Evolutionary conservation across 2,888 invertebrate genomes (phyloP).

Genomic region (Hypsopygia costalis): DNA sequence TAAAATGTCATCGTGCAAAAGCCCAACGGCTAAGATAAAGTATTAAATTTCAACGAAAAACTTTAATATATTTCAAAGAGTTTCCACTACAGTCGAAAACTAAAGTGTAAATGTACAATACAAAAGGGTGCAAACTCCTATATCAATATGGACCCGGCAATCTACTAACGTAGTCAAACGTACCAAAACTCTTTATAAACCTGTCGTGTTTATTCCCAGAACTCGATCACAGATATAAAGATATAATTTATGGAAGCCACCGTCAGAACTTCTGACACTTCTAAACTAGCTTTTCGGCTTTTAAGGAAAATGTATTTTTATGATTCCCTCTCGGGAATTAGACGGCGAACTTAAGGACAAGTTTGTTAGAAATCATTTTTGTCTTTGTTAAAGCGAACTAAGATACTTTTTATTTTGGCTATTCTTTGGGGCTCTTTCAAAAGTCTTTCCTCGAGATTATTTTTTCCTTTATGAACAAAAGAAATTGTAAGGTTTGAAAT

Average conservation of each 20-base stretch:
- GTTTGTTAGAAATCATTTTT: background rate
- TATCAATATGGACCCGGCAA: constrained; percentile 2
- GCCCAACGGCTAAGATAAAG: too few species aligned
- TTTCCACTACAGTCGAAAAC: too few species aligned
- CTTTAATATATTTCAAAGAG: too few species aligned
- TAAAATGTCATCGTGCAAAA: too few species aligned
- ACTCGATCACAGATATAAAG: constrained; percentile 6
- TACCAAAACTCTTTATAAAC: constrained; percentile 7
- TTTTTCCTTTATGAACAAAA: too few species aligned
- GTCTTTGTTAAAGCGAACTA: background rate
- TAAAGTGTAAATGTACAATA: too few species aligned
- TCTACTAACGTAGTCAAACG: background rate
- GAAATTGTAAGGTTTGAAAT: too few species aligned
- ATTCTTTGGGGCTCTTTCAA: too few species aligned
- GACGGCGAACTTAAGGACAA: background rate
- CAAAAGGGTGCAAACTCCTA: constrained; percentile 4
- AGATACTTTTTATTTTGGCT: background rate
- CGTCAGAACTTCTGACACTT: background rate
- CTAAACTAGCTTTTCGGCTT: constrained; percentile 1
- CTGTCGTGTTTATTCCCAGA: constrained; percentile 6
- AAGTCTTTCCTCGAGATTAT: too few species aligned
- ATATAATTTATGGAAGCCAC: constrained; percentile 1
- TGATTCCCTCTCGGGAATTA: background rate
- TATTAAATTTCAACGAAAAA: too few species aligned
- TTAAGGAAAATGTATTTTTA: background rate